Evolutionary conservation across 2,113 vertebrate genomes (phyloP).

Genomic region (Pagrus major): DNA sequence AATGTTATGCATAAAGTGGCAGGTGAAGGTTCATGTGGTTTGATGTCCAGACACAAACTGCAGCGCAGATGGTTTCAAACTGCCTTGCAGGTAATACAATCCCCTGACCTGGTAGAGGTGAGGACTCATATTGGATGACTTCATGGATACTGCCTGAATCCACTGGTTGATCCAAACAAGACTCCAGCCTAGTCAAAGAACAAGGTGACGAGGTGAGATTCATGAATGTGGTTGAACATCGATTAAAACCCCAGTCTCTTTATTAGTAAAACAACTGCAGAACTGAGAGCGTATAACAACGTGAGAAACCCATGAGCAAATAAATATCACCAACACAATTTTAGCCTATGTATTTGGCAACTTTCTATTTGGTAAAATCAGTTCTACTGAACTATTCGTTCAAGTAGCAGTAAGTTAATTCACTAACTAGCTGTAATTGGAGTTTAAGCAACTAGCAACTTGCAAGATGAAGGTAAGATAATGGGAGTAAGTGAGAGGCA

Average conservation of each 20-base stretch:
- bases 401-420: not conserved
- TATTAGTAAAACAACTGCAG: too few species aligned
- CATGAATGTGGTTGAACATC: not conserved
- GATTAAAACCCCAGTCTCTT: too few species aligned
- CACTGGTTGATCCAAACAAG: constrained; percentile 74
- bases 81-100: not conserved
- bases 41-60: not conserved
- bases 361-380: not conserved
- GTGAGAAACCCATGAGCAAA: too few species aligned
- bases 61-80: not conserved
- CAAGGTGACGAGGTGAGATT: not conserved
- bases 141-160: constrained; percentile 69
- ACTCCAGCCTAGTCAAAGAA: constrained; percentile 69
- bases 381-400: not conserved
- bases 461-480: not conserved
- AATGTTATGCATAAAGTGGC: not conserved
- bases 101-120: constrained; percentile 73
- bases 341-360: too few species aligned
- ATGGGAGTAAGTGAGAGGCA: not conserved
- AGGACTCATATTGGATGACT: constrained; percentile 61
- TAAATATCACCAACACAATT: not conserved
- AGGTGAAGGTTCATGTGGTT: not conserved
- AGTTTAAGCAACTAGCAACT: not conserved
- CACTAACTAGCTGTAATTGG: not conserved
- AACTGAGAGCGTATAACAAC: too few species aligned